A percentile compares a stretch with the other conserved stretches of the same genome.
Evolutionary conservation across 2,113 vertebrate species (phyloP).

Genomic region (Takifugu bimaculatus): DNA sequence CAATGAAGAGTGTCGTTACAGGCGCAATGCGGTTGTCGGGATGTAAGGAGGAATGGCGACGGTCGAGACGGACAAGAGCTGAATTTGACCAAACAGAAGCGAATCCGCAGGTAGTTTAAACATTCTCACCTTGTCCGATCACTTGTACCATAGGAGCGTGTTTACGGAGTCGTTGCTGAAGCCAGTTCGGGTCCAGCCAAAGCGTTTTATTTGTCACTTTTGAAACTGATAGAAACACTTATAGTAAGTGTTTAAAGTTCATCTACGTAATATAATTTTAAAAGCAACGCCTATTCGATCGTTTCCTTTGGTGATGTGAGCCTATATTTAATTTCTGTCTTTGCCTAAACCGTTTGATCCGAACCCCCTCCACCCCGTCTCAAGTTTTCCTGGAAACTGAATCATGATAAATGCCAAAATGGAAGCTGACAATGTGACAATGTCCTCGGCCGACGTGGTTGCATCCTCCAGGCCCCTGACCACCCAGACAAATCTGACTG

Average conservation of each 20-base stretch:
- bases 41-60: constrained; percentile 80
- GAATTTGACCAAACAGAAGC: constrained; percentile 52
- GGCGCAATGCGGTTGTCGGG: constrained; percentile 64
- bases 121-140: neutral
- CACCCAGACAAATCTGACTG: constrained; percentile 23
- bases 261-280: neutral
- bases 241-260: constrained; percentile 21
- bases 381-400: constrained; percentile 3
- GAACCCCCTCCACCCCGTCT: neutral
- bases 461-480: constrained; percentile 2
- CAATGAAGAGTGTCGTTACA: constrained; percentile 71
- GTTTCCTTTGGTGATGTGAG: neutral
- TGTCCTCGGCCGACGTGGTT: constrained; percentile 16
- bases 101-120: constrained; percentile 41
- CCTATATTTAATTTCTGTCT: neutral
- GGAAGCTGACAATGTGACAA: constrained; percentile 42
- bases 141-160: neutral
- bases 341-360: neutral
- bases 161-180: neutral
- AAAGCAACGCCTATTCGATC: neutral
- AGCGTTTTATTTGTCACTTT: neutral
- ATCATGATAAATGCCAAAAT: constrained; percentile 23
- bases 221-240: neutral
- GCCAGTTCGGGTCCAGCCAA: constrained; percentile 1
- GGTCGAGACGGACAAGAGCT: constrained; percentile 51